These are phyloP conservation scores for Pemphigus obesinymphae DNA, from an alignment of 1,140 invertebrate species.

Conservation along the genomic window DNA sequence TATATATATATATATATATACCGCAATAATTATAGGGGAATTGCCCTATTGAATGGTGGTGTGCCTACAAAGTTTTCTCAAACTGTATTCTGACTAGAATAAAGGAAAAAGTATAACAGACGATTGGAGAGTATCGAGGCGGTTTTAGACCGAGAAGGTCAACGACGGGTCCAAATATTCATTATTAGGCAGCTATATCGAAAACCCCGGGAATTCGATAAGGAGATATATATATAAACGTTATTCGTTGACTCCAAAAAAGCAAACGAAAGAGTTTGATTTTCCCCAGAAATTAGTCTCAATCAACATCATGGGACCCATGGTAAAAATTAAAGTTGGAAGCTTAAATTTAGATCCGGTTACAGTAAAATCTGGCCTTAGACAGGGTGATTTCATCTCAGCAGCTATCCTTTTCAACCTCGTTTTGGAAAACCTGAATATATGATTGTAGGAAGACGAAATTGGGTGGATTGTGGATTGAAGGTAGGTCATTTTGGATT, in stretches of 20 bases:
- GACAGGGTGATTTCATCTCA: slow-evolving; percentile 43
- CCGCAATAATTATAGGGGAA: too few species aligned
- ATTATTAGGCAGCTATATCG: slow-evolving; percentile 43
- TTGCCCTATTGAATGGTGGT: too few species aligned
- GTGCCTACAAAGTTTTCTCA: too few species aligned
- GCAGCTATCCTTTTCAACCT: slow-evolving; percentile 33
- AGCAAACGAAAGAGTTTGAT: slow-evolving; percentile 28
- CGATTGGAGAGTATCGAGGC: slow-evolving; percentile 37
- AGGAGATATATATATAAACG: slow-evolving; percentile 17
- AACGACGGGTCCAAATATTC: slow-evolving; percentile 44
- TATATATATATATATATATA: too few species aligned
- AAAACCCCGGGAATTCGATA: slow-evolving; percentile 38
- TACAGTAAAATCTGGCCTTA: slow-evolving; percentile 34
- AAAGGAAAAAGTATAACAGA: slow-evolving; percentile 30
- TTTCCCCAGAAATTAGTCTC: slow-evolving; percentile 39
- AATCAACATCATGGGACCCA: slow-evolving; percentile 21
- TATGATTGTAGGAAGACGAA: slow-evolving; percentile 13
- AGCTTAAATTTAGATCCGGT: slow-evolving; percentile 35
- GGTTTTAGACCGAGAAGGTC: slow-evolving; percentile 38
- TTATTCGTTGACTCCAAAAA: slow-evolving; percentile 40
- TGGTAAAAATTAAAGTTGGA: slow-evolving; percentile 33
- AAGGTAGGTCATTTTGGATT: background rate
- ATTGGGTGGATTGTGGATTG: background rate
- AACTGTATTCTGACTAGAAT: slow-evolving; percentile 35
- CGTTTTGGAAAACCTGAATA: slow-evolving; percentile 37